Percentiles rank a stretch among this genome's conserved stretches.
Evolutionary conservation across 2,113 vertebrate species (phyloP).

Genomic region (Bostrychus sinensis): DNA sequence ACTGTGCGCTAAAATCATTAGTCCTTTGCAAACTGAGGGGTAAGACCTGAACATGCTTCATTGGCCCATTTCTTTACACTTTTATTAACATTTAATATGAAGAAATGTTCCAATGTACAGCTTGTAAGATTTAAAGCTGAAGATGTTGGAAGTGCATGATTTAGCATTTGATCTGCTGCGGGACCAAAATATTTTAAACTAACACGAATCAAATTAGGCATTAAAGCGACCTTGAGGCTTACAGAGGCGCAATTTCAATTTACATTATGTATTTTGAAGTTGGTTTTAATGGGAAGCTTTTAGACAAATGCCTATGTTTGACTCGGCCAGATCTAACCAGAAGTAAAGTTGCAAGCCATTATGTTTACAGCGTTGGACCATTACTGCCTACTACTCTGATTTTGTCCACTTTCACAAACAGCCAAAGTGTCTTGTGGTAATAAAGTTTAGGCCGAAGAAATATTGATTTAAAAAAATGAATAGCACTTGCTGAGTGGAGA

Average conservation of each 20-base stretch:
- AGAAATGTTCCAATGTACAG: neutral
- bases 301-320: neutral
- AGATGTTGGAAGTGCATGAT: neutral
- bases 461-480: too few relatives aligned
- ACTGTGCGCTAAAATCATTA: slow-evolving; percentile 17
- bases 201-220: neutral
- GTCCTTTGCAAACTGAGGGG: slow-evolving; percentile 23
- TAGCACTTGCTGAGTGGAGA: too few relatives aligned
- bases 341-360: neutral
- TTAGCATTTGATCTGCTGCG: neutral
- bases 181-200: neutral
- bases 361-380: too few relatives aligned
- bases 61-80: slow-evolving; percentile 12
- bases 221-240: neutral
- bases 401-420: too few relatives aligned
- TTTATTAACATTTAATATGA: slow-evolving; percentile 1
- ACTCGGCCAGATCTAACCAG: neutral
- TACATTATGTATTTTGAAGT: too few relatives aligned
- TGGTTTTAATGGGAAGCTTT: neutral
- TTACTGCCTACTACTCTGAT: too few relatives aligned
- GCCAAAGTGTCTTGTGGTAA: too few relatives aligned
- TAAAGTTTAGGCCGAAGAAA: too few relatives aligned
- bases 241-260: neutral
- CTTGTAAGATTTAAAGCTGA: neutral
- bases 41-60: slow-evolving; percentile 26